Percentiles rank a stretch among this genome's conserved stretches.
These are phyloP conservation scores for Hydropotes inermis DNA, from an alignment of 2,113 vertebrate genomes.

Conservation along the genomic window DNA sequence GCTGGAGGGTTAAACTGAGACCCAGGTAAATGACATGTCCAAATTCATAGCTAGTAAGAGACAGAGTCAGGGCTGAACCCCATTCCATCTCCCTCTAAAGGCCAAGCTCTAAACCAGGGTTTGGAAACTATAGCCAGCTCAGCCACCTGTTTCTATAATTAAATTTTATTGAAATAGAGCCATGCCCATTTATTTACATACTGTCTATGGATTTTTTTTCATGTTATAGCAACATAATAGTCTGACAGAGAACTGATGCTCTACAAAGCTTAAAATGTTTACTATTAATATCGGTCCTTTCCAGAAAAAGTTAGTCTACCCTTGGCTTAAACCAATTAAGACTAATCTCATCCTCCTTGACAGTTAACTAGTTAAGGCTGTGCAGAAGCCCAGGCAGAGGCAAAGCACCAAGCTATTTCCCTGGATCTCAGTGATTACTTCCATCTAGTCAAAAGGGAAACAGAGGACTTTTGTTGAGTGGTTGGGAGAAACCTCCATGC, in stretches of 20 bases:
- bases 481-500: not conserved
- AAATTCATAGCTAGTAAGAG: not conserved
- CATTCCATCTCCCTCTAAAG: not conserved
- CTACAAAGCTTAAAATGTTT: not conserved
- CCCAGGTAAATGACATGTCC: not conserved
- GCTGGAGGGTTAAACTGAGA: not conserved
- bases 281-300: not conserved
- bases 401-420: not conserved
- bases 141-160: not conserved
- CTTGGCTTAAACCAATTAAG: not conserved
- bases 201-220: not conserved
- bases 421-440: not conserved
- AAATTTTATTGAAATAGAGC: not conserved
- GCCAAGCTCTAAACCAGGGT: not conserved
- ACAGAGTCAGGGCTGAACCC: not conserved
- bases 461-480: not conserved
- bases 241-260: not conserved
- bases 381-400: not conserved
- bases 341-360: not conserved
- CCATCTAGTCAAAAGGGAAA: not conserved
- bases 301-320: not conserved
- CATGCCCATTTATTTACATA: not conserved
- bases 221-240: not conserved
- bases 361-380: not conserved
- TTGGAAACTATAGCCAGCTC: not conserved